Conservation (phyloP, 2,888 invertebrate genomes). For the Tiliacea citrago region DNA sequence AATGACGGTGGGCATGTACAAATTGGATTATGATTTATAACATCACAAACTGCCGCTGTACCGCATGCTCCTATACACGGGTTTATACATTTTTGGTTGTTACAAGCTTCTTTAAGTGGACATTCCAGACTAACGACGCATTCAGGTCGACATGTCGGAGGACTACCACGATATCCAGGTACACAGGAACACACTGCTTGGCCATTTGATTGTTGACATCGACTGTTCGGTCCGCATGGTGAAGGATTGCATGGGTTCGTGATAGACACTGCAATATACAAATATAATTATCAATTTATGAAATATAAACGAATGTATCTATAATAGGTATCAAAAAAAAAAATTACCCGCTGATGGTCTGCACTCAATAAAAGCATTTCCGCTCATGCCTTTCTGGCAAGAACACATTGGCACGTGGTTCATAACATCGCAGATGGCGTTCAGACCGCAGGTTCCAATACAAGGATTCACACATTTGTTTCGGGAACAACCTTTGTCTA, state of each 20-base stretch:
- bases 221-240: constrained; percentile 95
- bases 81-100: constrained; percentile 93
- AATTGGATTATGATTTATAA: constrained; percentile 94
- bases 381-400: constrained; percentile 92
- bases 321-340: neutral
- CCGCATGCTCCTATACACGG: constrained; percentile 96
- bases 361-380: constrained; percentile 93
- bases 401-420: constrained; percentile 94
- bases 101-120: constrained; percentile 93
- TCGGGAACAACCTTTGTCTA: constrained; percentile 92
- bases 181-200: constrained; percentile 94
- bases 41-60: constrained; percentile 92
- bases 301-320: neutral
- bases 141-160: constrained; percentile 95
- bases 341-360: constrained; percentile 87
- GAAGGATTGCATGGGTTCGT: constrained; percentile 94
- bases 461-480: constrained; percentile 94
- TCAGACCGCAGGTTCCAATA: constrained; percentile 93
- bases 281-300: constrained; percentile 9
- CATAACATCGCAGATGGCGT: constrained; percentile 93
- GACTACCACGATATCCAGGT: constrained; percentile 93
- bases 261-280: constrained; percentile 74
- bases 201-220: constrained; percentile 93
- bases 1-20: constrained; percentile 94
- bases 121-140: constrained; percentile 94